Conservation (phyloP, 2,797 vertebrate genomes). For the Mus minutoides region DNA sequence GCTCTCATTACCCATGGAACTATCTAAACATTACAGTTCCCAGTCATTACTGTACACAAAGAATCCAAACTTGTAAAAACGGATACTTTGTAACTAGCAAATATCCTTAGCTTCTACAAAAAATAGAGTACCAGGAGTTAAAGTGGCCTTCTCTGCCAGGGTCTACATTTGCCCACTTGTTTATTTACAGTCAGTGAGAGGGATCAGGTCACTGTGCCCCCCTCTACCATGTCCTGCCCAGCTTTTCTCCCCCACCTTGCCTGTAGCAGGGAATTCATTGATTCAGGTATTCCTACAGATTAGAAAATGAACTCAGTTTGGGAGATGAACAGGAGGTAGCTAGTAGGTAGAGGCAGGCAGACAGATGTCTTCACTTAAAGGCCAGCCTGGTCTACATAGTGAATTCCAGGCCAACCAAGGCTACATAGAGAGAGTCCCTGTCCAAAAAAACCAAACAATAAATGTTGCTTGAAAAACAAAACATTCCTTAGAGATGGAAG, state of each 20-base stretch:
- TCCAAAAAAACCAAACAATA: neutral
- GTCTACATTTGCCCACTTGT: neutral
- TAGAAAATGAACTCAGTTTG: constrained; percentile 10
- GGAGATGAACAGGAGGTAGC: neutral
- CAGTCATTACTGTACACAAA: neutral
- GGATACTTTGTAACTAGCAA: neutral
- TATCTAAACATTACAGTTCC: neutral
- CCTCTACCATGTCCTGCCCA: neutral
- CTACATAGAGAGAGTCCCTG: neutral
- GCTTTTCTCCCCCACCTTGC: neutral
- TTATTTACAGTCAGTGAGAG: neutral
- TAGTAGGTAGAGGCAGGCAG: neutral
- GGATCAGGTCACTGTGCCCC: neutral
- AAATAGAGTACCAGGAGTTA: neutral
- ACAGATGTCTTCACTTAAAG: neutral
- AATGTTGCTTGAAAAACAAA: neutral
- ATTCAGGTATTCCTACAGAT: neutral
- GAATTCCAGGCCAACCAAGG: neutral
- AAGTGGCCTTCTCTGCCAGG: neutral
- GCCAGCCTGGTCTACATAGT: neutral
- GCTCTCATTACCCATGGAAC: neutral
- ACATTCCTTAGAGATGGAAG: neutral
- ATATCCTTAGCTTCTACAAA: neutral
- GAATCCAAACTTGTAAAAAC: neutral
- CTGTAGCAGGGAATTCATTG: neutral